Conservation (phyloP, 2,797 vertebrate genomes). For the Pampus argenteus region DNA sequence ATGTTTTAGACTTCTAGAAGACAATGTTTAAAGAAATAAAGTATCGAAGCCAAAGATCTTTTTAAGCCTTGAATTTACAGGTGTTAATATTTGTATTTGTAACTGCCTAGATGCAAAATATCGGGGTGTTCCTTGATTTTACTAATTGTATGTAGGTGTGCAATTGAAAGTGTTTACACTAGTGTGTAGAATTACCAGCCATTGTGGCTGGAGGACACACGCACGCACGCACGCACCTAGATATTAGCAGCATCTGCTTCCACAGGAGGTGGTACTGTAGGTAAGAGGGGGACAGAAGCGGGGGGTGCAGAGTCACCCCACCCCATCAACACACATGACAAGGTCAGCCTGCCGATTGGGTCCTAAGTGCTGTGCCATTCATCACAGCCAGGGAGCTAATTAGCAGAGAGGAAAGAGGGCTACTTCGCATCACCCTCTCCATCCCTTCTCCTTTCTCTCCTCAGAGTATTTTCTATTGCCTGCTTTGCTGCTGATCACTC, state of each 20-base stretch:
- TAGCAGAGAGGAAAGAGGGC: constrained; percentile 59
- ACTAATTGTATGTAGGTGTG: background rate
- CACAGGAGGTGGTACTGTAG: constrained; percentile 74
- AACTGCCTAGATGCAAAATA: background rate
- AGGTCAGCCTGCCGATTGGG: constrained; percentile 79
- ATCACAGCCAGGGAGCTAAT: constrained; percentile 80
- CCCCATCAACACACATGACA: constrained; percentile 81
- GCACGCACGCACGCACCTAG: constrained; percentile 56
- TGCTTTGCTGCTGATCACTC: background rate
- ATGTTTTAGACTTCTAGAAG: background rate
- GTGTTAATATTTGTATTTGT: background rate
- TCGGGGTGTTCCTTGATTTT: background rate
- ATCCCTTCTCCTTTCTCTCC: constrained; percentile 8
- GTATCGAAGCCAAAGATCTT: background rate
- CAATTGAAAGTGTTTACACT: background rate
- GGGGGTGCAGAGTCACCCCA: constrained; percentile 64
- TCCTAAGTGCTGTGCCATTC: constrained; percentile 77
- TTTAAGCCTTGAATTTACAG: constrained; percentile 1
- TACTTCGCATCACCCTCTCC: constrained; percentile 44
- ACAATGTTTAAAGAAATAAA: background rate
- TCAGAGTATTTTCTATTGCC: background rate
- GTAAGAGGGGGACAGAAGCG: constrained; percentile 53
- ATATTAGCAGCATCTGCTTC: constrained; percentile 76
- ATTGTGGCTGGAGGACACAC: constrained; percentile 42
- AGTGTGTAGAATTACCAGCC: constrained; percentile 2